Evolutionary conservation across 2,888 invertebrate species (phyloP).

Genomic region (Lasioglossum figueresi): DNA sequence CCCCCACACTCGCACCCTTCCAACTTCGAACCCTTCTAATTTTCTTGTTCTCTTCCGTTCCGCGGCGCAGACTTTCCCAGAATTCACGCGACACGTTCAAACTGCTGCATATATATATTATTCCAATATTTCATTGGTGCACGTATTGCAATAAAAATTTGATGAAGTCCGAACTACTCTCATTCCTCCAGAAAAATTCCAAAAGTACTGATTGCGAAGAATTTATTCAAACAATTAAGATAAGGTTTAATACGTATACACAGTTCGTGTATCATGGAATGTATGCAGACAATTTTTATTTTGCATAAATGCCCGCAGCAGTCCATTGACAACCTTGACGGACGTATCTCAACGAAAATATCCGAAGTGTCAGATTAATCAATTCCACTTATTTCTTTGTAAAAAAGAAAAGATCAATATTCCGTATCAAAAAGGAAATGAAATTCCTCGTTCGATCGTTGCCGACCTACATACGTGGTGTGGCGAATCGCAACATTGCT

Average conservation of each 20-base stretch:
- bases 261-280: no score
- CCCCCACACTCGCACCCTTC: background rate
- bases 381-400: background rate
- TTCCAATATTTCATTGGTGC: background rate
- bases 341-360: background rate
- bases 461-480: background rate
- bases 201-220: no score
- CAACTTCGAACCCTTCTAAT: slow-evolving; percentile 28
- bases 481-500: background rate
- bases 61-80: background rate
- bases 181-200: no score
- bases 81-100: background rate
- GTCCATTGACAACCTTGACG: background rate
- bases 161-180: no score
- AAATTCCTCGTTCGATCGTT: background rate
- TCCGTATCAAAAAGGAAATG: background rate
- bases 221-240: no score
- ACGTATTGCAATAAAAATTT: background rate
- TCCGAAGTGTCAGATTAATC: background rate
- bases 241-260: no score
- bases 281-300: no score
- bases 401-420: background rate
- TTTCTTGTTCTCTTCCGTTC: slow-evolving; percentile 13
- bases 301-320: no score
- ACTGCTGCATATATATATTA: background rate